phyloP scores from a whole-genome alignment of 2,888 invertebrate species.

The Drosophila niveifrons region DNA sequence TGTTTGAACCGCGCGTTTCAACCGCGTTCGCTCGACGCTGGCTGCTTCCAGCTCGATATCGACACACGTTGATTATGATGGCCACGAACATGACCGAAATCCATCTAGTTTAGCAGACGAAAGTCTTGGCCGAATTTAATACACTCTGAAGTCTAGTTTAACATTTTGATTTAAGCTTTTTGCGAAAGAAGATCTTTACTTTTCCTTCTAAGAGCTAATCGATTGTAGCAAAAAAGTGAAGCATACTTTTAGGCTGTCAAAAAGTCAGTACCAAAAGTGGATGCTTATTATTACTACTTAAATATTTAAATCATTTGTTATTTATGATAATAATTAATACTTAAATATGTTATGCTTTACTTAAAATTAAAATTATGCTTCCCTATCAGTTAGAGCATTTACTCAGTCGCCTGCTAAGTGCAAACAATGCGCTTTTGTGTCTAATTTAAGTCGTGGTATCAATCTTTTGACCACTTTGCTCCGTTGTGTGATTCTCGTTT shows the following conservation, averaged over 20 bases:
- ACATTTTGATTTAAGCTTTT: not conserved
- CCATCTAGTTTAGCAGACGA: constrained; percentile 1
- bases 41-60: constrained; percentile 12
- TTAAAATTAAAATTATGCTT: not conserved
- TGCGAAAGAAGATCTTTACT: too few species aligned
- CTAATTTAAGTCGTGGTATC: not conserved
- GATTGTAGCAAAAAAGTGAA: not conserved
- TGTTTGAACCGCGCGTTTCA: constrained; percentile 67
- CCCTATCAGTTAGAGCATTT: constrained; percentile 5
- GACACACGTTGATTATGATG: constrained; percentile 25
- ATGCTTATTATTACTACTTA: not conserved
- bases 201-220: too few species aligned
- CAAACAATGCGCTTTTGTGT: constrained; percentile 12
- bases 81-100: constrained; percentile 41
- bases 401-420: not conserved
- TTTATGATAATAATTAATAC: not conserved
- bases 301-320: not conserved
- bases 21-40: constrained; percentile 26
- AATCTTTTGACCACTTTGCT: constrained; percentile 10
- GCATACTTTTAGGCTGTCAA: not conserved
- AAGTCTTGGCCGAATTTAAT: not conserved
- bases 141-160: not conserved
- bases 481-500: constrained; percentile 37
- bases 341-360: not conserved
- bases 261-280: too few species aligned